phyloP scores from a whole-genome alignment of 2,797 vertebrate species.

The Apogon talboti region DNA sequence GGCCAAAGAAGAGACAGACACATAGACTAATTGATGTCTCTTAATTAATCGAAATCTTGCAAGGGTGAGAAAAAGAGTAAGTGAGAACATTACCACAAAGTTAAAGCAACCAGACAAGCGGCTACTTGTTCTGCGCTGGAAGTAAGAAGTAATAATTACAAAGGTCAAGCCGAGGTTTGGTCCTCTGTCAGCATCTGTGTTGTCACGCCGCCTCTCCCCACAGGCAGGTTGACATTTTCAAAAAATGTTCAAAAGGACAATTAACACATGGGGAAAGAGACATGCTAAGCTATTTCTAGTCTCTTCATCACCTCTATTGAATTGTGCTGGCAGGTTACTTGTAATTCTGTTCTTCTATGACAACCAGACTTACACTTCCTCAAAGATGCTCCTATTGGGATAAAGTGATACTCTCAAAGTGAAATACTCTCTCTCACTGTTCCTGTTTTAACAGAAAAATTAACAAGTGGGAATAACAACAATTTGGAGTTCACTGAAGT shows the following conservation, averaged over 20 bases:
- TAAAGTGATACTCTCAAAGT: conserved; percentile 14
- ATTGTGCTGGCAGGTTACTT: conserved; percentile 15
- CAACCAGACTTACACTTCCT: not conserved
- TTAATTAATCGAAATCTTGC: too few relatives aligned
- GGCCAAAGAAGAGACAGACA: too few relatives aligned
- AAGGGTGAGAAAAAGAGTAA: too few relatives aligned
- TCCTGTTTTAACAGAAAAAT: too few relatives aligned
- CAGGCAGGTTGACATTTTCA: conserved; percentile 64
- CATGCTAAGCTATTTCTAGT: conserved; percentile 12
- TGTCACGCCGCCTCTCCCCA: conserved; percentile 46
- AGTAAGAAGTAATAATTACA: conserved; percentile 51
- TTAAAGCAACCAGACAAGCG: not conserved
- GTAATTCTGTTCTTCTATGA: conserved; percentile 18
- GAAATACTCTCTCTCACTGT: too few relatives aligned
- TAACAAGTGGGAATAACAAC: too few relatives aligned
- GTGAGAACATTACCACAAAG: not conserved
- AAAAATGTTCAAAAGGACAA: conserved; percentile 66
- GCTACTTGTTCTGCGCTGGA: not conserved
- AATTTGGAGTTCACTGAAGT: too few relatives aligned
- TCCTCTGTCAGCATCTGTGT: conserved; percentile 41
- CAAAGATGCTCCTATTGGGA: conserved; percentile 23
- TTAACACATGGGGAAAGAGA: conserved; percentile 53
- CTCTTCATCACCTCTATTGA: conserved; percentile 12
- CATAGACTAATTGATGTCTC: too few relatives aligned
- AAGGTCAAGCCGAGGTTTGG: conserved; percentile 55